These are phyloP conservation scores for Tortrix viridana DNA, from an alignment of 2,888 invertebrate species.

Conservation along the genomic window DNA sequence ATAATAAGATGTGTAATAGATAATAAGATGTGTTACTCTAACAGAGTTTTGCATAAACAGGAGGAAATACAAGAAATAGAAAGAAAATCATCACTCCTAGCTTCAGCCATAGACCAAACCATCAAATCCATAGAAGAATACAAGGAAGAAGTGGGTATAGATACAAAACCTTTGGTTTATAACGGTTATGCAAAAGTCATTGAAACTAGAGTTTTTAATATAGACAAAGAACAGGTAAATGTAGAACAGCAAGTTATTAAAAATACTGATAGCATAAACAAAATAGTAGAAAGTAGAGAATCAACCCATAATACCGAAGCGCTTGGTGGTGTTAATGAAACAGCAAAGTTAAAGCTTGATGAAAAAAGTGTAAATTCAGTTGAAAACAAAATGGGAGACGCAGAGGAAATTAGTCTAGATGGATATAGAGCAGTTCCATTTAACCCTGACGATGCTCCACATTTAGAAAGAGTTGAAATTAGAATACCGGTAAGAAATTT, in stretches of 20 bases:
- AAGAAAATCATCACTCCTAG: slow-evolving; percentile 69
- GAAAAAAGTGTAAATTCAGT: slow-evolving; percentile 10
- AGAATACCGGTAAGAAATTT: slow-evolving; percentile 39
- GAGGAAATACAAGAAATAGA: slow-evolving; percentile 75
- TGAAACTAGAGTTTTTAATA: slow-evolving; percentile 41
- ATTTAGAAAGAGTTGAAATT: slow-evolving; percentile 28
- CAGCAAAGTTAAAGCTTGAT: not conserved
- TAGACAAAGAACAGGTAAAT: slow-evolving; percentile 39
- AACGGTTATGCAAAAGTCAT: slow-evolving; percentile 44
- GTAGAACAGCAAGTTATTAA: slow-evolving; percentile 34
- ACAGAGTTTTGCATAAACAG: slow-evolving; percentile 46
- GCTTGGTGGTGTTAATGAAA: not conserved
- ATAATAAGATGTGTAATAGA: too few species aligned
- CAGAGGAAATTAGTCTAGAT: slow-evolving; percentile 43
- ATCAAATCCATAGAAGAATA: slow-evolving; percentile 76
- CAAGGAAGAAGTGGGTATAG: slow-evolving; percentile 72
- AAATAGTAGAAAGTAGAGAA: slow-evolving; percentile 37
- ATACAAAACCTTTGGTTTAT: slow-evolving; percentile 42
- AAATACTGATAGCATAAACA: slow-evolving; percentile 45
- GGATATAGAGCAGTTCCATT: slow-evolving; percentile 51
- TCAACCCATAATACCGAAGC: not conserved
- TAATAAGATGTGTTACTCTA: too few species aligned
- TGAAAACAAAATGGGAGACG: slow-evolving; percentile 22
- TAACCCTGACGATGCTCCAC: slow-evolving; percentile 46
- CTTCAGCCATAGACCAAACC: slow-evolving; percentile 75